These are phyloP conservation scores for Ligdia adustata DNA, from an alignment of 2,888 invertebrate genomes.

Conservation along the genomic window DNA sequence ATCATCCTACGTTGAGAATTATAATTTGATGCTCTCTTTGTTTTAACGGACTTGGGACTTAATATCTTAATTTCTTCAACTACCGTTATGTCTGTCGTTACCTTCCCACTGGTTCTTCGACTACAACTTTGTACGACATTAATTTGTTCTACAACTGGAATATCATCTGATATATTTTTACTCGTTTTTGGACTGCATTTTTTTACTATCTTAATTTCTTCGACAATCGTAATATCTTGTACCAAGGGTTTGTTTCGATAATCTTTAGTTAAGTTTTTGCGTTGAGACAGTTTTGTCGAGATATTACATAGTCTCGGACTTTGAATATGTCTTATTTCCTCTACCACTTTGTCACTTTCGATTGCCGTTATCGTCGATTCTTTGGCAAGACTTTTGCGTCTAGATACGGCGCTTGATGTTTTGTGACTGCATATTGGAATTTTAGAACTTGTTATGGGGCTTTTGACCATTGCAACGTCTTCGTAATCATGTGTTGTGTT, in stretches of 20 bases:
- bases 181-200: too few species aligned
- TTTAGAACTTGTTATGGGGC: neutral
- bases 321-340: too few species aligned
- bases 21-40: slow-evolving; percentile 37
- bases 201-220: too few species aligned
- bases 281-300: neutral
- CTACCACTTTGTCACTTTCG: neutral
- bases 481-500: too few species aligned
- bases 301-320: too few species aligned
- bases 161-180: neutral
- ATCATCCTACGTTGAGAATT: slow-evolving; percentile 5
- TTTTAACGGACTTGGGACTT: slow-evolving; percentile 2
- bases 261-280: neutral
- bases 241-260: too few species aligned
- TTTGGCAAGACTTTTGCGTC: neutral
- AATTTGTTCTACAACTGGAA: neutral
- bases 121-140: too few species aligned
- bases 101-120: too few species aligned
- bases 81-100: slow-evolving; percentile 6
- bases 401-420: neutral
- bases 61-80: slow-evolving; percentile 20
- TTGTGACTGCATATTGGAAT: neutral
- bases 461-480: slow-evolving; percentile 16
- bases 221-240: too few species aligned
- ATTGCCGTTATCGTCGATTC: too few species aligned